Base-by-base conservation (phyloP, 2,888 invertebrate species). In the Megastigmus dorsalis region DNA sequence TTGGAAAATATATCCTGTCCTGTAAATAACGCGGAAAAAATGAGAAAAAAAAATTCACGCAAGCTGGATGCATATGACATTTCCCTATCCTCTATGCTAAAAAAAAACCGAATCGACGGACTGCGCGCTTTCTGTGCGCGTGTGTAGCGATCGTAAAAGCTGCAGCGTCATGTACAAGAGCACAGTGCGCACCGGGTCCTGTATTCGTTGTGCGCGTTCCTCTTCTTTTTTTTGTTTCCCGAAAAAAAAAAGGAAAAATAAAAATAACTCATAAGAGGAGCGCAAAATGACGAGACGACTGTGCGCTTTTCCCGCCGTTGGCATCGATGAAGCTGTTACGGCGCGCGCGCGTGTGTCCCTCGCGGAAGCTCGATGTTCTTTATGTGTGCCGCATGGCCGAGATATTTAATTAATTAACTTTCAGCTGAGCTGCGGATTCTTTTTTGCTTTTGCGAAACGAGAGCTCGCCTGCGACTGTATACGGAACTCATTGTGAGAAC, bases 361-460 rank as follows among this genome's bases (percentile, higher is more conserved):
- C 36, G 23, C 15, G n/a, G 59, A 28, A 60, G 54, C 54, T 45
- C 28, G 18, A 70, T 30, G 62, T 23, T 62, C 50, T 59, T 69
- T 43, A 30, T 18, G 36, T n/a, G 9, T 45, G 33, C 26, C 7
- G 13, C 43, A n/a, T n/a, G 23, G 28, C 62, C n/a, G n/a, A n/a
- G n/a, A 41, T 60, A 69, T 69, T 69, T 69, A 60, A 69, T 69
- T 60, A 69, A 60, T 52, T 30, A 60, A 52, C 60, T 60, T 60
- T 41, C 38, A 26, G 41, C 4, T 10, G 10, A 3, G n/a, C n/a
- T 6, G 10, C 26, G 15, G 33, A 10, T 15, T 13, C 36, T 38
- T 65, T 13, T 9, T 9, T 52, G 1, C n/a, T 41, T 41, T 54
- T 65, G 23, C 41, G 2, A 20, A n/a, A 4, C 7, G 10, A 48